phyloP scores from a whole-genome alignment of 1,140 invertebrate genomes.

The Gonatopus flavifemur region DNA sequence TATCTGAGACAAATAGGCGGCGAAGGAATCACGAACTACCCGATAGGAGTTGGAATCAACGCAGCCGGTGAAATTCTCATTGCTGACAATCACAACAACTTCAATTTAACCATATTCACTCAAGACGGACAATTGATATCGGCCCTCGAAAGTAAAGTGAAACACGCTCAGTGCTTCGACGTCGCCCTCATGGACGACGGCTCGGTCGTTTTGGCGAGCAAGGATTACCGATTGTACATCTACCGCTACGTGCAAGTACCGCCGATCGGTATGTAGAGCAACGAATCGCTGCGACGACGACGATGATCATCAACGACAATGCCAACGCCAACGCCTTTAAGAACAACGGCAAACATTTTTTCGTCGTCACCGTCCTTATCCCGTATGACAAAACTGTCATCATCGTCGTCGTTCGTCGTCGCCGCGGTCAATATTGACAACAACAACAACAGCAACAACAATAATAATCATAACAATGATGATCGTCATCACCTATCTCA shows the following conservation, averaged over 20 bases:
- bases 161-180: conserved; percentile 99
- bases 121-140: conserved; percentile 95
- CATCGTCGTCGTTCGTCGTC: conserved; percentile 8
- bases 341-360: background rate
- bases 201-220: conserved; percentile 97
- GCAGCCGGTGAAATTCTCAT: conserved; percentile 94
- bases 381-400: too few species aligned
- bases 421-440: background rate
- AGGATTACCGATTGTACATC: conserved; percentile 98
- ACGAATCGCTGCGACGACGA: conserved; percentile 23
- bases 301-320: conserved; percentile 28
- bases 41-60: conserved; percentile 98
- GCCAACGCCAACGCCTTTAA: conserved; percentile 10
- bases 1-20: conserved; percentile 97
- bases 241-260: conserved; percentile 93
- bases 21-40: conserved; percentile 98
- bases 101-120: conserved; percentile 97
- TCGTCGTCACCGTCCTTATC: conserved; percentile 1
- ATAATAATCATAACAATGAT: too few species aligned
- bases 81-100: conserved; percentile 99
- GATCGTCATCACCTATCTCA: too few species aligned
- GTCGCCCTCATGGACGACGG: conserved; percentile 99
- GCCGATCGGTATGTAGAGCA: conserved; percentile 77
- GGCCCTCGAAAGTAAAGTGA: conserved; percentile 97
- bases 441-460: background rate